Conservation (phyloP, 2,797 vertebrate species). For the Gymnoscopelus braueri region DNA sequence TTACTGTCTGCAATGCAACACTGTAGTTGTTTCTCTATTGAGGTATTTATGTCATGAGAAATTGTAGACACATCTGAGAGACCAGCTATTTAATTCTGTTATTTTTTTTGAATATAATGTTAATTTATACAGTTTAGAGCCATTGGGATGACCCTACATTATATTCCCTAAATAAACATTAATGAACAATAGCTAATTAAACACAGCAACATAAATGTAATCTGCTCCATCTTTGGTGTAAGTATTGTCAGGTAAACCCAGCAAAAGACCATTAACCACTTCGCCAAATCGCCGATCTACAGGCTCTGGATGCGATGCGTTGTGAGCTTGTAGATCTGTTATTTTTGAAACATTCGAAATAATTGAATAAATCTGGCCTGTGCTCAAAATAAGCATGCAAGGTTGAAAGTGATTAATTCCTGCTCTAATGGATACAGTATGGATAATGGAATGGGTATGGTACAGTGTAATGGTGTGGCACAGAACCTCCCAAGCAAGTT, state of each 20-base stretch:
- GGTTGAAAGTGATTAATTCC: constrained; percentile 8
- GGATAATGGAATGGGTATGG: constrained; percentile 36
- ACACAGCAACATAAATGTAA: constrained; percentile 20
- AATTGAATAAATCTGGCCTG: too few species aligned
- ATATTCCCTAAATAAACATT: background rate
- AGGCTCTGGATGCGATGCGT: too few species aligned
- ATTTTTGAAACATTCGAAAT: too few species aligned
- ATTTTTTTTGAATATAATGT: constrained; percentile 36
- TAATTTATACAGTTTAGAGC: constrained; percentile 33
- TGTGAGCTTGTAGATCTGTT: too few species aligned
- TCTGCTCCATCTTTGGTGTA: constrained; percentile 36
- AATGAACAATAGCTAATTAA: constrained; percentile 2
- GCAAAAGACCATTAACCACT: constrained; percentile 44
- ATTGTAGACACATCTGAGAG: constrained; percentile 59
- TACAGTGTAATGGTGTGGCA: constrained; percentile 29
- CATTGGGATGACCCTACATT: constrained; percentile 20
- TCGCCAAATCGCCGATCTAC: too few species aligned
- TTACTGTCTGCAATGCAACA: constrained; percentile 56
- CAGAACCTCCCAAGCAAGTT: constrained; percentile 1
- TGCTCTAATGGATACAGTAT: constrained; percentile 41
- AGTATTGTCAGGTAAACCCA: constrained; percentile 61
- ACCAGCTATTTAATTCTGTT: constrained; percentile 58
- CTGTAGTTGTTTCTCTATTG: constrained; percentile 58
- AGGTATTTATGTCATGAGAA: constrained; percentile 47
- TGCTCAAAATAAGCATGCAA: too few species aligned